Evolutionary conservation across 2,113 vertebrate species (phyloP).

Genomic region (Eretmochelys imbricata): DNA sequence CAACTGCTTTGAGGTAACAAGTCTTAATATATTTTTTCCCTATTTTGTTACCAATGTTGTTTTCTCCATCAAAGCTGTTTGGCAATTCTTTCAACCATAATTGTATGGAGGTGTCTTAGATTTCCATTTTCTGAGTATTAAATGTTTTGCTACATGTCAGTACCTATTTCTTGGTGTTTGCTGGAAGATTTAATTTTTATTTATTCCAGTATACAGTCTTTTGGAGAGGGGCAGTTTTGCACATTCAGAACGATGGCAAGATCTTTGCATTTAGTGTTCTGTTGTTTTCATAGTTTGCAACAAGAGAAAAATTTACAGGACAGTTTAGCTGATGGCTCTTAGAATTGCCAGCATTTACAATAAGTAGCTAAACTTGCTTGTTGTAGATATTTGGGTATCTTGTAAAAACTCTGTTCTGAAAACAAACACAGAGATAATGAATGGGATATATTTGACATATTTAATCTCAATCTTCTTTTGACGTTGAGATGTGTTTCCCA

Average conservation of each 20-base stretch:
- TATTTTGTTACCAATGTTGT: not conserved
- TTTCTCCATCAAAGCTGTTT: not conserved
- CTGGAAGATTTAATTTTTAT: not conserved
- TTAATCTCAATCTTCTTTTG: not conserved
- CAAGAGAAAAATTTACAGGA: not conserved
- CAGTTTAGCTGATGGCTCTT: not conserved
- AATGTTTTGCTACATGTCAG: not conserved
- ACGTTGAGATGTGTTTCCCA: not conserved
- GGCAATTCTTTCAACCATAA: not conserved
- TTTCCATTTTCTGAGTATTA: not conserved
- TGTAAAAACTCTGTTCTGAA: not conserved
- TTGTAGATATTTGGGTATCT: not conserved
- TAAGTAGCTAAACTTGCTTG: not conserved
- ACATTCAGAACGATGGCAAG: not conserved
- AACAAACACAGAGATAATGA: not conserved
- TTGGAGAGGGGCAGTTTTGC: not conserved
- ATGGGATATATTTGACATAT: not conserved
- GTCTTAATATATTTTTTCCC: not conserved
- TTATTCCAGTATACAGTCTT: not conserved
- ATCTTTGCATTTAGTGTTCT: not conserved
- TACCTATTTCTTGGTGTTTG: not conserved
- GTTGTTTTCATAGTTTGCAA: not conserved
- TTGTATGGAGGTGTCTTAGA: not conserved
- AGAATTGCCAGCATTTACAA: not conserved
- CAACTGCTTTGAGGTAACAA: not conserved